Conservation (phyloP, 2,113 vertebrate species). For the Ceuthmochares aereus region DNA sequence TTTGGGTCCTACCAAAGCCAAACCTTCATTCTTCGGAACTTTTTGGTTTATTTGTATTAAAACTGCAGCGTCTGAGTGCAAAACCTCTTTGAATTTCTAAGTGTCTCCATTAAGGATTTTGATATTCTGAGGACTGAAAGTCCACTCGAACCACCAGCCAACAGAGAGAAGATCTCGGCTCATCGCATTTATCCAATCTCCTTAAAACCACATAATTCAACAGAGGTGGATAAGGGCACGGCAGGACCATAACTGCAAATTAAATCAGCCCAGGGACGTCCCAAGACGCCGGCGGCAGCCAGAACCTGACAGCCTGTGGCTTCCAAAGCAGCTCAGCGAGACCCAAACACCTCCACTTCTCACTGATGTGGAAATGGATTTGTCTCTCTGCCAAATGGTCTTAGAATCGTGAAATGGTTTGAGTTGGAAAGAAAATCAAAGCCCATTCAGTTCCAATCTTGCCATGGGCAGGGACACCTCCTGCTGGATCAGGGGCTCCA, state of each 20-base stretch:
- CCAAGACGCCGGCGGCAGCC: neutral
- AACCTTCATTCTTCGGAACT: neutral
- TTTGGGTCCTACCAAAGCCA: neutral
- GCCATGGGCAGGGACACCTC: too few relatives aligned
- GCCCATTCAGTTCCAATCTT: too few relatives aligned
- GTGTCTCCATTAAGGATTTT: neutral
- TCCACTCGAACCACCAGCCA: neutral
- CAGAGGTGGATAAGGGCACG: neutral
- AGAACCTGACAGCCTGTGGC: fast-evolving
- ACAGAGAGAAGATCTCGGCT: too few relatives aligned
- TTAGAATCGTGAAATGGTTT: too few relatives aligned
- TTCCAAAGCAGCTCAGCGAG: neutral
- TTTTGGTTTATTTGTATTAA: neutral
- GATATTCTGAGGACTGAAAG: neutral
- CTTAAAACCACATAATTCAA: neutral
- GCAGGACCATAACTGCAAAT: neutral
- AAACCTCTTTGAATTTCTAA: neutral
- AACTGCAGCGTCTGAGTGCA: neutral
- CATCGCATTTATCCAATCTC: neutral
- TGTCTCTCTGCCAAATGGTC: too few relatives aligned
- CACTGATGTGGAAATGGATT: too few relatives aligned
- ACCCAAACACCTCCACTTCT: too few relatives aligned
- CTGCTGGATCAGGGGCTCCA: too few relatives aligned
- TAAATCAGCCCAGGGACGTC: neutral
- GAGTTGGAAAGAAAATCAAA: too few relatives aligned